Evolutionary conservation across 2,797 vertebrate species (phyloP).

Genomic region (Anolis apletophallus): DNA sequence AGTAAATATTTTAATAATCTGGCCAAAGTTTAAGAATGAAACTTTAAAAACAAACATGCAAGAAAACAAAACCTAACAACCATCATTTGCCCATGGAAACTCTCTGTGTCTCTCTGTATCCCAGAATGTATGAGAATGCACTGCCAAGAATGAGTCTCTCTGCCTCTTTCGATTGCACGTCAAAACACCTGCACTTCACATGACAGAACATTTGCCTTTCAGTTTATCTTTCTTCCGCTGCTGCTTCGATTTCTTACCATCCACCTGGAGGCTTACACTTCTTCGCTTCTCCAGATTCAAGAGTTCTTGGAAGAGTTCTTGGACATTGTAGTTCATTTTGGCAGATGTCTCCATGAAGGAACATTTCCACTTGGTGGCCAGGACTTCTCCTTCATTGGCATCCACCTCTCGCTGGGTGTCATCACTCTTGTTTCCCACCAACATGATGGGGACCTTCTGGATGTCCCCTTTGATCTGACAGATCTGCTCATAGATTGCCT

Average conservation of each 20-base stretch:
- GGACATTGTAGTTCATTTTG: conserved; percentile 77
- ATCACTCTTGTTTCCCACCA: conserved; percentile 78
- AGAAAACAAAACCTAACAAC: not conserved
- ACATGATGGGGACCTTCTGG: conserved; percentile 73
- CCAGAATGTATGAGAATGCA: not conserved
- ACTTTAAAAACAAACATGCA: not conserved
- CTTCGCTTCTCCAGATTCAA: conserved; percentile 77
- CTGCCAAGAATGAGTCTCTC: not conserved
- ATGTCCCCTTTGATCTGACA: conserved; percentile 77
- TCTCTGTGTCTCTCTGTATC: not conserved
- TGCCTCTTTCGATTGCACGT: not conserved
- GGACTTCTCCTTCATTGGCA: conserved; percentile 70
- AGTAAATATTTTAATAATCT: conserved; percentile 27
- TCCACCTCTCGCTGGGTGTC: conserved; percentile 72
- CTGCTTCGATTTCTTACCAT: conserved; percentile 75
- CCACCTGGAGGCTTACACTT: conserved; percentile 71
- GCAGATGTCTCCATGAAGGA: conserved; percentile 79
- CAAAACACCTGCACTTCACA: conserved; percentile 62
- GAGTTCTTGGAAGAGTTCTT: conserved; percentile 79
- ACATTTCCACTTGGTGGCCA: conserved; percentile 77
- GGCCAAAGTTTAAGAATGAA: conserved; percentile 33
- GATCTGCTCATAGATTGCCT: conserved; percentile 77
- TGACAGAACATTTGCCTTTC: conserved; percentile 76
- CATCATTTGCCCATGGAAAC: conserved; percentile 8
- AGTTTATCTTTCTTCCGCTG: conserved; percentile 75